Evolutionary conservation across 1,140 invertebrate species (phyloP).

Genomic region (Calephelis virginiensis): DNA sequence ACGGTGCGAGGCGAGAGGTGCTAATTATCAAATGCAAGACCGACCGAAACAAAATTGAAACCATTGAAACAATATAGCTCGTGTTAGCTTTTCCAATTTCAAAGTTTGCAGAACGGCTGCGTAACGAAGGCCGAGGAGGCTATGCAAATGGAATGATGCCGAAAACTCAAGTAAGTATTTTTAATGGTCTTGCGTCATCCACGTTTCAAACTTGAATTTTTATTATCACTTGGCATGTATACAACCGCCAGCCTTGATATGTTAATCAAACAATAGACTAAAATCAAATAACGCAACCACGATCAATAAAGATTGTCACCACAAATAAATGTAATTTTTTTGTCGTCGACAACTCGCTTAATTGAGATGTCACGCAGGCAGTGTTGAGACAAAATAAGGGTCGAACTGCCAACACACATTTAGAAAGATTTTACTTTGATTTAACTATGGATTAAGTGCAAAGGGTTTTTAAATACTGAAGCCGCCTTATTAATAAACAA

Average conservation of each 20-base stretch:
- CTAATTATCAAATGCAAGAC: constrained; percentile 76
- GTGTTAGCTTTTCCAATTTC: constrained; percentile 74
- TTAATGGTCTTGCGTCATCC: constrained; percentile 77
- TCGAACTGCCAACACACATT: too few species aligned
- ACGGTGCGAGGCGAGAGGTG: constrained; percentile 57
- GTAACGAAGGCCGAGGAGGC: constrained; percentile 73
- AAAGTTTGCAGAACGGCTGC: constrained; percentile 75
- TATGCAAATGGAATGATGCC: constrained; percentile 74
- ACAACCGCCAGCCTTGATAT: constrained; percentile 74
- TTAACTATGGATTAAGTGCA: too few species aligned
- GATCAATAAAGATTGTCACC: constrained; percentile 64
- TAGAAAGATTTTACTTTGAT: too few species aligned
- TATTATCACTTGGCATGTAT: constrained; percentile 76
- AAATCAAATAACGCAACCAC: constrained; percentile 68
- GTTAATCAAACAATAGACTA: constrained; percentile 74
- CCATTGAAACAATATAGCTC: constrained; percentile 74
- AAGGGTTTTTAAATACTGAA: too few species aligned
- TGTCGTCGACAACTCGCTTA: constrained; percentile 38
- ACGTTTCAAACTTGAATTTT: constrained; percentile 76
- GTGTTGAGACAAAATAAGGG: neutral
- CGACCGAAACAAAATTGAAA: constrained; percentile 70
- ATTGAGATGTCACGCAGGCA: constrained; percentile 21
- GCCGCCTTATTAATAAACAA: too few species aligned
- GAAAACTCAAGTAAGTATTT: constrained; percentile 74
- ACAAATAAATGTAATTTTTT: constrained; percentile 57